These are phyloP conservation scores for Drosophila leonis DNA, from an alignment of 2,888 invertebrate species.

Conservation along the genomic window DNA sequence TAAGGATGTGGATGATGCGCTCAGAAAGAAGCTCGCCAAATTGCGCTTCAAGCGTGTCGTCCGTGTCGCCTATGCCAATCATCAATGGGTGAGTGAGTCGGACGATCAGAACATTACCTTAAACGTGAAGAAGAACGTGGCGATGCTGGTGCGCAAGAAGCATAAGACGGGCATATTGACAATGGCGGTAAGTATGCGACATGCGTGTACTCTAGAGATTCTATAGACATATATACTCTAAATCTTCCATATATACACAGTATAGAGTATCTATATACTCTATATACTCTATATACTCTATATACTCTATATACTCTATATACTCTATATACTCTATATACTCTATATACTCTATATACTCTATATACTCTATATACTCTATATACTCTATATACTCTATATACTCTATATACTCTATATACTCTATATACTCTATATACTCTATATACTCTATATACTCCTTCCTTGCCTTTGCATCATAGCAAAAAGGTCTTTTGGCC, in stretches of 20 bases:
- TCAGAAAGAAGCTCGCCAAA: constrained; percentile 30
- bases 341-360: too few species aligned
- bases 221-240: too few species aligned
- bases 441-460: neutral
- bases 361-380: too few species aligned
- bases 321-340: too few species aligned
- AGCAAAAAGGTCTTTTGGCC: constrained; percentile 88
- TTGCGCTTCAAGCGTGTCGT: constrained; percentile 55
- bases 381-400: neutral
- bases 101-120: constrained; percentile 54
- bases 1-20: constrained; percentile 34
- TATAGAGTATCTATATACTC: too few species aligned
- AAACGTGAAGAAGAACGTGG: constrained; percentile 67
- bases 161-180: constrained; percentile 63
- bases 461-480: constrained; percentile 2
- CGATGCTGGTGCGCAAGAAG: constrained; percentile 61
- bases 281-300: too few species aligned
- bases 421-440: neutral
- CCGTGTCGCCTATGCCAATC: constrained; percentile 41
- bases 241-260: too few species aligned
- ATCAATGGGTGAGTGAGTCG: constrained; percentile 48
- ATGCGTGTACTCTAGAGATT: neutral
- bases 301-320: too few species aligned
- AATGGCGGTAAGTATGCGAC: constrained; percentile 46
- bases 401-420: neutral